phyloP scores from a whole-genome alignment of 1,140 invertebrate species.

The Neotoxoptera formosana region DNA sequence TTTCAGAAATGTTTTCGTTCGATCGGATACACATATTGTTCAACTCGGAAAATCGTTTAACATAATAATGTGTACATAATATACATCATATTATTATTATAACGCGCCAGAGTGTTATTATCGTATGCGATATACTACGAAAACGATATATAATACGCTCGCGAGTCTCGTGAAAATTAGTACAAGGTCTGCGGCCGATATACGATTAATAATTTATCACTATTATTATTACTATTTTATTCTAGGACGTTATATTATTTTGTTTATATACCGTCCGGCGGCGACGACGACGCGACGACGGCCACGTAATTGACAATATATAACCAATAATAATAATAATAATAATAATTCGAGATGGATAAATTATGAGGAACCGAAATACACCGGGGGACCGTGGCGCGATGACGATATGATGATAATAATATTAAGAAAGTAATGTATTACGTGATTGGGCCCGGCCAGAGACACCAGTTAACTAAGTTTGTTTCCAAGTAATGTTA shows the following conservation, averaged over 20 bases:
- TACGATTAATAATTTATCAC: neutral
- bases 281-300: neutral
- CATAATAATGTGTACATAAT: neutral
- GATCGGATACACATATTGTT: neutral
- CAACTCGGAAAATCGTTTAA: neutral
- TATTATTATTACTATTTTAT: slow-evolving; percentile 63
- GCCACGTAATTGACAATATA: slow-evolving; percentile 46
- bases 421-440: slow-evolving; percentile 56
- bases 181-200: neutral
- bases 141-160: neutral
- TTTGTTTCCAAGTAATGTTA: slow-evolving; percentile 41
- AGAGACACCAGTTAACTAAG: slow-evolving; percentile 36
- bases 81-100: neutral
- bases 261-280: neutral
- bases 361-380: slow-evolving; percentile 35
- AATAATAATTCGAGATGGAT: slow-evolving; percentile 15
- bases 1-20: neutral
- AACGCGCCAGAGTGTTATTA: no score
- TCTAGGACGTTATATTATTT: slow-evolving; percentile 29
- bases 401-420: slow-evolving; percentile 22
- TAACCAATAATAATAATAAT: slow-evolving; percentile 13
- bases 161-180: neutral
- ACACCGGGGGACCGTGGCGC: neutral
- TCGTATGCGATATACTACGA: no score
- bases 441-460: slow-evolving; percentile 47